Evolutionary conservation across 2,113 vertebrate species (phyloP), one percentile per base, ranked within the genome.

Genomic region (Heterotilapia buettikoferi): DNA sequence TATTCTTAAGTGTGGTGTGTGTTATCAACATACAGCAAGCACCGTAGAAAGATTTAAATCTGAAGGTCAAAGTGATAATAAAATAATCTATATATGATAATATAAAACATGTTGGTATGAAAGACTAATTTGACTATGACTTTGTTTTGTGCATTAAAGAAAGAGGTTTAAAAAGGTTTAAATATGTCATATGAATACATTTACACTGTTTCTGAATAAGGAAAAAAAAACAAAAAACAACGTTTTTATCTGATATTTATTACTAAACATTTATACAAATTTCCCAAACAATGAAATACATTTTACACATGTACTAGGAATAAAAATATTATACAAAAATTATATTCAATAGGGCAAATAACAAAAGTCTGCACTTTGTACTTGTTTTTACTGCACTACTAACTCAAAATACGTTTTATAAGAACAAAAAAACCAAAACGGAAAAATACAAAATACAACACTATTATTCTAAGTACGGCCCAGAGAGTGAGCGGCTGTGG

Each of bases 401-500:
- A 59, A 59, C 3, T 57, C 5, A 57, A 29, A 57, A 13, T 57
- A 57, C 4, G 2, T 57, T 57, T 57, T 5, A 57, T 19, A 63
- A 63, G 57, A 4, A 26, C 12, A 57, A 26, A 57, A 12, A 57
- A 61, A 3, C 33, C 40, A 43, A 43, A 43, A 13, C 3, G 2
- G 40, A 43, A 43, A 13, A 3, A 13, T 13, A 43, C 5, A 33
- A 63, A 63, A 19, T 10, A 6, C 16, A 63, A 63, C 11, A 11
- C 6, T 63, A 0, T 33, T 33, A 63, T 33, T 63, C 9, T 1
- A 63, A 9, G 2, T 11, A 6, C 9, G 2, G 9, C 16, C 59
- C 59, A 63, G 16, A 0, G 29, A 63, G 16, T 0, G 1, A 33
- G 57, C 5, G 3, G 57, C 9, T 31, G 26, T 61, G 26, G 57